Evolutionary conservation across 2,888 invertebrate genomes (phyloP), one percentile per base, ranked within the genome.

Genomic region (Octonoba sinensis): DNA sequence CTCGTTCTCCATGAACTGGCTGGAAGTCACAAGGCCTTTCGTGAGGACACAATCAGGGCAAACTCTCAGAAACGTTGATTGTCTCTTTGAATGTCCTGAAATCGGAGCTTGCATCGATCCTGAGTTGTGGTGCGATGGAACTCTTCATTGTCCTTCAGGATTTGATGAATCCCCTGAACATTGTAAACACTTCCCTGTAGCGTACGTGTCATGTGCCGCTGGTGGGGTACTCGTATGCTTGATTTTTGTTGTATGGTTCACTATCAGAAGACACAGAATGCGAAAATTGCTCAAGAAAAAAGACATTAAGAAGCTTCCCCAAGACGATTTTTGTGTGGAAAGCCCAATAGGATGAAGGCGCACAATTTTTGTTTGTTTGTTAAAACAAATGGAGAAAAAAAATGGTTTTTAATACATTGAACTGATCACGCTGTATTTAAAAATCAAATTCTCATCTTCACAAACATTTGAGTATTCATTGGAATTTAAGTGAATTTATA

Each of bases 51-150:
- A 85, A 20, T 83, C 85, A 16, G 85, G 86, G 66, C 75, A 87
- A 83, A 82, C 84, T 83, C 59, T 84, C 67, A 56, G 86, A 82
- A 85, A 83, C 83, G 77, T 83, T 16, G 94, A 95, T 86, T 95
- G 95, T 87, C 91, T 91, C 84, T 92, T 92, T 88, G 91, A 93
- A 62, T 94, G 94, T 86, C 94, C 94, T 0, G 94, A 94, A 87
- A 89, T 94, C 67, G 93, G 94, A 84, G 94, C 94, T 0, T 95
- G 94, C 88, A 94, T 94, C 86, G 93, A 93, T 84, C 91, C 93
- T 1, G 91, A 92, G 1, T 88, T 95, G 3, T 94, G 94, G 94
- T 95, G 94, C 88, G 94, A 95, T 87, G 94, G 94, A 0, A 91
- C 92, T 59, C 90, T 91, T 0, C 94, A 95, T 87, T 95, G 95